A percentile compares a stretch with the other conserved stretches of the same genome.
Conservation (phyloP, 2,888 invertebrate species). For the Cheilosia soror region DNA sequence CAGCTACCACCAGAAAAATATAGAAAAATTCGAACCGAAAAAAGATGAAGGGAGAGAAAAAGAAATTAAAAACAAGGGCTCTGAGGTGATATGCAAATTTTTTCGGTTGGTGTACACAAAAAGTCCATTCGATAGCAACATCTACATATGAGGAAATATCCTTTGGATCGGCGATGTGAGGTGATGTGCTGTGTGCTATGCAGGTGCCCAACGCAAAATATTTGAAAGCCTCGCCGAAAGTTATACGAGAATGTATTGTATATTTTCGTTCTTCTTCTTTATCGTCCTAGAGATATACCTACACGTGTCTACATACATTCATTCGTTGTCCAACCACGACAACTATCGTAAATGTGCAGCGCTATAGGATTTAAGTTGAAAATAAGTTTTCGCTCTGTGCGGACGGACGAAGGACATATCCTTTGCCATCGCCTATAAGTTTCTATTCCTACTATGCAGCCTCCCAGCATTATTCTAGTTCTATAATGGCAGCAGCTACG, state of each 20-base stretch:
- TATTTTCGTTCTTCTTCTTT: slow-evolving; percentile 59
- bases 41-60: slow-evolving; percentile 59
- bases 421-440: slow-evolving; percentile 69
- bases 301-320: slow-evolving; percentile 35
- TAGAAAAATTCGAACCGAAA: slow-evolving; percentile 45
- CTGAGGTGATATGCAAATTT: slow-evolving; percentile 75
- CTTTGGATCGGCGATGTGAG: slow-evolving; percentile 61
- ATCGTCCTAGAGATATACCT: slow-evolving; percentile 8
- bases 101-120: slow-evolving; percentile 73
- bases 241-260: slow-evolving; percentile 62
- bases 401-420: slow-evolving; percentile 71
- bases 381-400: slow-evolving; percentile 72
- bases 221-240: slow-evolving; percentile 71
- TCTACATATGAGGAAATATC: slow-evolving; percentile 71
- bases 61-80: slow-evolving; percentile 70
- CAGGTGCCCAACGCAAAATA: slow-evolving; percentile 73
- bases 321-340: slow-evolving; percentile 57
- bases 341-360: slow-evolving; percentile 67
- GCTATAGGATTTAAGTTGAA: slow-evolving; percentile 65
- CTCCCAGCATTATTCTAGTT: slow-evolving; percentile 56
- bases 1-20: slow-evolving; percentile 46
- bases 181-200: slow-evolving; percentile 42
- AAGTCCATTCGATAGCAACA: slow-evolving; percentile 62
- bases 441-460: slow-evolving; percentile 24
- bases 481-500: slow-evolving; percentile 62